Evolutionary conservation across 2,797 vertebrate genomes (phyloP).

Genomic region (Dryobates pubescens): DNA sequence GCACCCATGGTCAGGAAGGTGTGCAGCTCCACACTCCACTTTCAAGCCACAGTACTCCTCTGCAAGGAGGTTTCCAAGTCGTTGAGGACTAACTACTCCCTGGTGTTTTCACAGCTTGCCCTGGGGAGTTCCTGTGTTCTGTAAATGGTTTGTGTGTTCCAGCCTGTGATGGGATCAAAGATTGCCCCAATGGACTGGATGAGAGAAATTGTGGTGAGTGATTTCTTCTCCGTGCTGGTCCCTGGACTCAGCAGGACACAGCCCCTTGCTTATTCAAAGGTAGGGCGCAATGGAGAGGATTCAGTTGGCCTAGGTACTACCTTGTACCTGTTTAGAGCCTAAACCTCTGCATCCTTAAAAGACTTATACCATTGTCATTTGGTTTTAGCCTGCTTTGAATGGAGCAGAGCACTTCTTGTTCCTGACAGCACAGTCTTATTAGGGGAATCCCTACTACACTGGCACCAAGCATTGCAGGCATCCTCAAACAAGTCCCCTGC

Average conservation of each 20-base stretch:
- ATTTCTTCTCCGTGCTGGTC: accelerated
- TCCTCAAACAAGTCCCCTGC: background rate
- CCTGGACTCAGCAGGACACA: background rate
- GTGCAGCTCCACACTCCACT: background rate
- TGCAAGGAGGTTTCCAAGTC: slow-evolving; percentile 16
- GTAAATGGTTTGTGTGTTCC: slow-evolving; percentile 90
- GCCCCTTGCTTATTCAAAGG: background rate
- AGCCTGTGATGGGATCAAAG: slow-evolving; percentile 90
- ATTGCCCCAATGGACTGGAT: slow-evolving; percentile 91
- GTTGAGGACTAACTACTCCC: background rate
- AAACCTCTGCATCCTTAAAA: background rate
- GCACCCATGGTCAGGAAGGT: background rate
- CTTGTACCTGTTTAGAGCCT: background rate
- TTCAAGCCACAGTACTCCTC: background rate
- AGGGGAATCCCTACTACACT: accelerated
- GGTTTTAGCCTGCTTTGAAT: background rate
- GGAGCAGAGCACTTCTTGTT: background rate
- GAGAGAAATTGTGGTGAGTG: slow-evolving; percentile 92
- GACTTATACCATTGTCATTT: background rate
- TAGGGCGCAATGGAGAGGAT: background rate
- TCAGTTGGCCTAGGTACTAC: background rate
- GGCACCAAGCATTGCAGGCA: background rate
- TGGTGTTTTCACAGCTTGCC: slow-evolving; percentile 84
- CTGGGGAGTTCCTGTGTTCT: slow-evolving; percentile 87
- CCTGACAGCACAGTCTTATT: background rate